phyloP scores from a whole-genome alignment of 1,140 invertebrate genomes.

The Oncopeltus fasciatus region DNA sequence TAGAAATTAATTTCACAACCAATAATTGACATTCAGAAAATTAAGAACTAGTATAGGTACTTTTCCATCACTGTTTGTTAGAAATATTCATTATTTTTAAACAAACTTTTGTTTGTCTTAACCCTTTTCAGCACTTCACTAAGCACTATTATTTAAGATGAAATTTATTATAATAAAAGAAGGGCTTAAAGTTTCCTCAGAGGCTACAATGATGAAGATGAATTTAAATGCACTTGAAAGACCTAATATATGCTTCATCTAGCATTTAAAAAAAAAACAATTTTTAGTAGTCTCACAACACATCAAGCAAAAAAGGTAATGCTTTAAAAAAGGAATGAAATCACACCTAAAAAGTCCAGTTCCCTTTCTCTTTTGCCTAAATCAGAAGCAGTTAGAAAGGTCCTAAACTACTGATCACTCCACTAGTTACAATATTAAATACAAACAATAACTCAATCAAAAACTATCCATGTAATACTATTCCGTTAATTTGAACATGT shows the following conservation, averaged over 20 bases:
- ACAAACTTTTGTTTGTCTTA: background rate
- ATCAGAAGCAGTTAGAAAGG: background rate
- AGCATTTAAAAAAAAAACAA: too few relatives aligned
- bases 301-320: constrained; percentile 8
- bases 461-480: constrained; percentile 2
- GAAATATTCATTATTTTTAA: background rate
- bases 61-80: background rate
- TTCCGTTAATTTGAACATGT: constrained; percentile 2
- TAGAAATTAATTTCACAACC: constrained; percentile 9
- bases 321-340: constrained; percentile 10
- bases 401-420: background rate
- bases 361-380: background rate
- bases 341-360: background rate
- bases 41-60: constrained; percentile 4
- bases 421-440: background rate
- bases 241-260: background rate
- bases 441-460: background rate
- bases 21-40: constrained; percentile 8
- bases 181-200: background rate
- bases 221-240: constrained; percentile 12
- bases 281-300: background rate
- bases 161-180: too few relatives aligned
- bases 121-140: background rate
- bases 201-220: background rate
- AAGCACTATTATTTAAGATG: too few relatives aligned